Evolutionary conservation across 92 coral and sea anemone genomes (phyloP), one percentile per base, ranked within the genome.

Genomic region (Zoanthus sociatus): DNA sequence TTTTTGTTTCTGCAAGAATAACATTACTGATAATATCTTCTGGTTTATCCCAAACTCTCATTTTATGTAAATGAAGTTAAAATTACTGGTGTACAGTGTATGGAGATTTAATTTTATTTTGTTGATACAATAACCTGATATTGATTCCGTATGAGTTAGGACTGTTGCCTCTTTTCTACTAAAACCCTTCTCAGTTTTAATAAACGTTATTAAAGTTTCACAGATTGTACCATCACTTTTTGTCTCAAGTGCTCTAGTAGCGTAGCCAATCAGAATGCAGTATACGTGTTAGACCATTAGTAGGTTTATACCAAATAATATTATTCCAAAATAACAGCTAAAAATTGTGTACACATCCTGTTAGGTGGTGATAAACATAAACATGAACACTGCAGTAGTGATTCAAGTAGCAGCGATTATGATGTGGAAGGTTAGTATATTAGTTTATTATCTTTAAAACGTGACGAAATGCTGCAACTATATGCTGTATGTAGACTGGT

Each of bases 401-500:
- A 61, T 61, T 61, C 68, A 61, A 61, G 68, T 61, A 61, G 17
- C 26, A 61, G 68, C 68, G 26, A 61, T 61, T 61, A 61, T 61
- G 68, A 61, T 61, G 31, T 30, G 17, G 68, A 61, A 61, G 68
- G 68, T 61, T 61, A 61, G 68, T 61, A 20, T 30, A 61, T 61
- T 61, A 61, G 68, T 61, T 61, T 61, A n/a, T 61, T 61, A 61
- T 61, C 30, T 61, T 61, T 61, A 17, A 61, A 61, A n/a, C n/a
- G 26, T 16, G 17, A 61, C n/a, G 68, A 61, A 61, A 61, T 61
- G 26, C 5, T 61, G 68, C 9, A 61, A 17, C 68, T 61, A 20
- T n/a, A 61, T 61, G 68, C 68, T 61, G 68, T 61, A 61, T 61
- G 30, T 61, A 17, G 68, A 30, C 68, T 61, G 68, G 68, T 61